Percentiles rank a stretch among this genome's conserved stretches.
These are phyloP conservation scores for Drosophila neutralis DNA, from an alignment of 2,888 invertebrate species.

Conservation along the genomic window DNA sequence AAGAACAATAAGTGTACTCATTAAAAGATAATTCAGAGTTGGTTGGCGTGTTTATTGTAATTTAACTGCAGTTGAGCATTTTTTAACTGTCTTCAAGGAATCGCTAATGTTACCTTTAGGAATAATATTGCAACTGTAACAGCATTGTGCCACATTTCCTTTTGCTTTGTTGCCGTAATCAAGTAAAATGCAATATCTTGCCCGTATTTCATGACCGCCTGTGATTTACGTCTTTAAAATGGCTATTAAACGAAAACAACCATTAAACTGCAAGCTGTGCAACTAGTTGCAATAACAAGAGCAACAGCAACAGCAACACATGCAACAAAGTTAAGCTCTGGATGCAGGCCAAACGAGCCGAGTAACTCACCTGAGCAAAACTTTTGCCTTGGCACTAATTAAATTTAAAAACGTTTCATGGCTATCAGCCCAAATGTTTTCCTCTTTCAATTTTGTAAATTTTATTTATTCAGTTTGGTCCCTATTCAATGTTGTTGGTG, in stretches of 20 bases:
- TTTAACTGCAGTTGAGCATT: conserved; percentile 2
- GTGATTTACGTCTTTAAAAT: conserved; percentile 70
- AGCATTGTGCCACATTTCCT: conserved; percentile 23
- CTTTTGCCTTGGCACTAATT: conserved; percentile 58
- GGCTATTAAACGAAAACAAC: conserved; percentile 45
- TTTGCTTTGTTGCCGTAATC: conserved; percentile 45
- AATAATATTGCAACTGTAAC: conserved; percentile 35
- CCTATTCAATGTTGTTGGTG: conserved; percentile 16
- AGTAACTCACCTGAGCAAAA: conserved; percentile 26
- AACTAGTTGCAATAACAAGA: conserved; percentile 59
- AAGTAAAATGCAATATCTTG: conserved; percentile 56
- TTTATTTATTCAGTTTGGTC: conserved; percentile 23
- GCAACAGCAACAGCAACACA: not conserved
- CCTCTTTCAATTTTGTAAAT: conserved; percentile 9
- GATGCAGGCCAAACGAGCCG: conserved; percentile 11
- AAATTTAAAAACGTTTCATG: conserved; percentile 59
- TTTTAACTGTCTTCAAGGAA: not conserved
- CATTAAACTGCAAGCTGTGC: conserved; percentile 57
- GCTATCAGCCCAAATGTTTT: conserved; percentile 25
- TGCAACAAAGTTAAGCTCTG: conserved; percentile 47
- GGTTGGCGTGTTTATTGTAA: not conserved
- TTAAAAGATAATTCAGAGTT: not conserved
- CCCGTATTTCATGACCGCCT: conserved; percentile 39
- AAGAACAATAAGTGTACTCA: not conserved
- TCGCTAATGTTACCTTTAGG: conserved; percentile 21